Evolutionary conservation across 2,113 vertebrate species (phyloP), one percentile per base, ranked within the genome.

Genomic region (Myocastor coypus): DNA sequence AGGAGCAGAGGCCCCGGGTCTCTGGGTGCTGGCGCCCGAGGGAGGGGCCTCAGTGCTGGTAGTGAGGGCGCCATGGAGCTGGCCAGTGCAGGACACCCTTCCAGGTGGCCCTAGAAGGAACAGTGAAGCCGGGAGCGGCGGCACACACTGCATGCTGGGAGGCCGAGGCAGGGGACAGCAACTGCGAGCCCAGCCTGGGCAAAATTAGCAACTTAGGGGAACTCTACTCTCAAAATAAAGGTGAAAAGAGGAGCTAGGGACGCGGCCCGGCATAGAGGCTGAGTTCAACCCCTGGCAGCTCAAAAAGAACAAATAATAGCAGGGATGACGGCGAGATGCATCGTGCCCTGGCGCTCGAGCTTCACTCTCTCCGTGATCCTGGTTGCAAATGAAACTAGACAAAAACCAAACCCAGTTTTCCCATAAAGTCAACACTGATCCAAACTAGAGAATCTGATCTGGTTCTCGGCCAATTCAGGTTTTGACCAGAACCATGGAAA

Each of bases 121-220:
- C 5, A 10, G 26, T 2, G 37, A 32, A 2, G 2, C 17, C 71
- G 11, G n/a, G 20, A 9, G 75, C 2, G 14, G 75, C 3, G 5
- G 42, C 14, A 2, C 75, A 46, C 13, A 50, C 42, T 42, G 73
- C 40, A 28, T 10, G 7, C 37, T 40, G 12, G 75, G 28, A 78
- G 75, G 42, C 75, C 32, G 75, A 78, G 46, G 77, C 28, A 32
- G 73, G 28, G 71, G 46, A 46, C 26, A 3, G 13, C 40, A 16
- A 46, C 40, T 28, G 24, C 28, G 42, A 77, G 73, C 22, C 22
- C 40, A 75, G 24, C 73, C 40, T 46, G 37, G 73, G 40, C 73
- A 75, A 75, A 75, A 14, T 26, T 7, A 46, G 24, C 12, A 4
- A 46, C 24, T 75, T 46, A 46, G 40, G 73, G 69, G 22, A 75